A percentile compares a stretch with the other conserved stretches of the same genome.
Conservation (phyloP, 2,797 vertebrate species). For the Esox lucius region DNA sequence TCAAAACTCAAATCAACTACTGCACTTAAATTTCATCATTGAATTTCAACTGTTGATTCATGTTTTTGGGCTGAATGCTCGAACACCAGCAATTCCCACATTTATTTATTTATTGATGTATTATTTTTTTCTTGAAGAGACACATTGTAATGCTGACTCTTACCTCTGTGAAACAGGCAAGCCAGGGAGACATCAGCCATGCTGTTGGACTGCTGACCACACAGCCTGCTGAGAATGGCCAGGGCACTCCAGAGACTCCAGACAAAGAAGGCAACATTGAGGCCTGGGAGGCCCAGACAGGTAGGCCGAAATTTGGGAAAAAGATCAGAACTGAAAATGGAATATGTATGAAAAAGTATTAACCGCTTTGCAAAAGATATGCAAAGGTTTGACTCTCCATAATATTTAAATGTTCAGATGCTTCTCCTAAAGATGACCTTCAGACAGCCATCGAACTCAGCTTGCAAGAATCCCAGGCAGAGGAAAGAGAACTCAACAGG, state of each 20-base stretch:
- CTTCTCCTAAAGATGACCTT: conserved; percentile 75
- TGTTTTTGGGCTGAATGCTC: too few species aligned
- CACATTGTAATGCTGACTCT: background rate
- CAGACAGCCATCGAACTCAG: conserved; percentile 72
- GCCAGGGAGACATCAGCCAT: conserved; percentile 88
- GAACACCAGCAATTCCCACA: too few species aligned
- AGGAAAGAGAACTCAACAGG: conserved; percentile 81
- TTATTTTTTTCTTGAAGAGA: too few species aligned
- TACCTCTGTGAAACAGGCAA: conserved; percentile 71
- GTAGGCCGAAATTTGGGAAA: conserved; percentile 51
- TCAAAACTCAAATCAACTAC: too few species aligned
- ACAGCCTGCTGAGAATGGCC: conserved; percentile 61
- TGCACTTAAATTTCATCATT: too few species aligned
- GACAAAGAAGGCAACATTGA: conserved; percentile 57
- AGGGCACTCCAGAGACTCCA: conserved; percentile 64
- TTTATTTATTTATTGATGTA: too few species aligned
- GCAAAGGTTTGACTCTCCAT: background rate
- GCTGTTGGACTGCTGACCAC: conserved; percentile 87
- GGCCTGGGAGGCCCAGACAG: conserved; percentile 64
- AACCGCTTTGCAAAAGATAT: too few species aligned
- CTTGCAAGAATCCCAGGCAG: conserved; percentile 77
- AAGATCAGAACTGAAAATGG: background rate
- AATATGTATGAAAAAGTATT: too few species aligned
- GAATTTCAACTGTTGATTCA: too few species aligned
- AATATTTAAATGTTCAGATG: conserved; percentile 49